A percentile compares a stretch with the other conserved stretches of the same genome.
These are phyloP conservation scores for Miltochrista miniata DNA, from an alignment of 2,888 invertebrate genomes.

Conservation along the genomic window DNA sequence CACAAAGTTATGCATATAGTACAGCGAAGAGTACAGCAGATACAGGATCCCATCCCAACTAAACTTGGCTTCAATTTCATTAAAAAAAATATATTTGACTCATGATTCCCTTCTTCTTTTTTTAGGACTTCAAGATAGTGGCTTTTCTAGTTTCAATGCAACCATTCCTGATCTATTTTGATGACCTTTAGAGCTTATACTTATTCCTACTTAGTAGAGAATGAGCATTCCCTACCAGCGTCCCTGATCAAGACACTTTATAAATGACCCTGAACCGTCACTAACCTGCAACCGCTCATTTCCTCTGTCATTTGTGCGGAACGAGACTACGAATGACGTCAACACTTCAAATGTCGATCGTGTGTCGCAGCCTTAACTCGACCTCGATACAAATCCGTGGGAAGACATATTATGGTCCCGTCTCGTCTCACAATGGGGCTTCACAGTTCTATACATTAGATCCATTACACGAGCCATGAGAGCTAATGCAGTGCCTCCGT, in stretches of 20 bases:
- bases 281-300: constrained; percentile 3
- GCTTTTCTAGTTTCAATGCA: too few species aligned
- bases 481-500: constrained; percentile 39
- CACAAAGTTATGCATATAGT: too few species aligned
- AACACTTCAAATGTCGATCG: constrained; percentile 24
- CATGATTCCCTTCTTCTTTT: too few species aligned
- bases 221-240: background rate
- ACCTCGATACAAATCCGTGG: constrained; percentile 67
- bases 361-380: constrained; percentile 39
- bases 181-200: too few species aligned
- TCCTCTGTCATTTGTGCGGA: constrained; percentile 9
- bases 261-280: background rate
- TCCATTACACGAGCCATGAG: constrained; percentile 36
- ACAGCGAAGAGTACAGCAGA: too few species aligned
- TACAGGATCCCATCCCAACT: too few species aligned
- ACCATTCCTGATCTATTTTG: too few species aligned
- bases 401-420: constrained; percentile 53
- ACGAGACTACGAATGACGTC: constrained; percentile 6
- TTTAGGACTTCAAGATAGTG: too few species aligned
- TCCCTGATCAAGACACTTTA: background rate
- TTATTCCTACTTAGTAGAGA: too few species aligned
- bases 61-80: too few species aligned
- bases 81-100: too few species aligned
- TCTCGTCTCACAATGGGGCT: constrained; percentile 40
- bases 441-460: constrained; percentile 29